Evolutionary conservation across 2,113 vertebrate genomes (phyloP).

Genomic region (Podilymbus podiceps): DNA sequence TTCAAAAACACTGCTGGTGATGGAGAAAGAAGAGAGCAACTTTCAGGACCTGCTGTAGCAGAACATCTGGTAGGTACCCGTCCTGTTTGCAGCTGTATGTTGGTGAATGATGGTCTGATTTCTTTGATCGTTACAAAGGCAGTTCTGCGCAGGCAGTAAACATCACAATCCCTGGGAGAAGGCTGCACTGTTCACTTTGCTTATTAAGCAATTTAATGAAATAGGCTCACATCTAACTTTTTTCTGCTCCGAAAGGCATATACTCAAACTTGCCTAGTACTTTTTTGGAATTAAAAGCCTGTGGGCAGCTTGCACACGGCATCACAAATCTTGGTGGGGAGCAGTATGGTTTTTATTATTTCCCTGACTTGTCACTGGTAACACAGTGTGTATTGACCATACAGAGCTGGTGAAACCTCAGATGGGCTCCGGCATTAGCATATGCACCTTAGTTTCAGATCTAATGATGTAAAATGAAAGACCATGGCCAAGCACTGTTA

Average conservation of each 20-base stretch:
- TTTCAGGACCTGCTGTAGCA: not conserved
- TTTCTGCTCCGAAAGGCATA: not conserved
- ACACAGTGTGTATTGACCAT: not conserved
- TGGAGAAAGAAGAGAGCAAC: not conserved
- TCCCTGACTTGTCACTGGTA: not conserved
- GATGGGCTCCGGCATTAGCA: not conserved
- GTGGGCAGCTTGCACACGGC: not conserved
- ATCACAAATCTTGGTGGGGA: not conserved
- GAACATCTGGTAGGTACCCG: not conserved
- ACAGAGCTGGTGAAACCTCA: not conserved
- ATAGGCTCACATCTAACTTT: not conserved
- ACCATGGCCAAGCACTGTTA: not conserved
- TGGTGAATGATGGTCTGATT: not conserved
- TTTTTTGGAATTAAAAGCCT: not conserved
- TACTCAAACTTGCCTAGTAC: not conserved
- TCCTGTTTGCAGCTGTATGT: not conserved
- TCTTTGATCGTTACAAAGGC: not conserved
- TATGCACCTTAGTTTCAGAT: not conserved
- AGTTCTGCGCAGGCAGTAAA: not conserved
- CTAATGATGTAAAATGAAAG: not conserved
- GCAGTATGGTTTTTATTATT: not conserved
- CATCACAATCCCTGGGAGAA: not conserved
- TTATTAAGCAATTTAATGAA: not conserved
- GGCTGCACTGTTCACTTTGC: not conserved
- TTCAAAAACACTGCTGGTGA: not conserved